Percentiles rank a stretch among this genome's conserved stretches.
phyloP scores from a whole-genome alignment of 2,888 invertebrate genomes.

The Apocheima hispidaria region DNA sequence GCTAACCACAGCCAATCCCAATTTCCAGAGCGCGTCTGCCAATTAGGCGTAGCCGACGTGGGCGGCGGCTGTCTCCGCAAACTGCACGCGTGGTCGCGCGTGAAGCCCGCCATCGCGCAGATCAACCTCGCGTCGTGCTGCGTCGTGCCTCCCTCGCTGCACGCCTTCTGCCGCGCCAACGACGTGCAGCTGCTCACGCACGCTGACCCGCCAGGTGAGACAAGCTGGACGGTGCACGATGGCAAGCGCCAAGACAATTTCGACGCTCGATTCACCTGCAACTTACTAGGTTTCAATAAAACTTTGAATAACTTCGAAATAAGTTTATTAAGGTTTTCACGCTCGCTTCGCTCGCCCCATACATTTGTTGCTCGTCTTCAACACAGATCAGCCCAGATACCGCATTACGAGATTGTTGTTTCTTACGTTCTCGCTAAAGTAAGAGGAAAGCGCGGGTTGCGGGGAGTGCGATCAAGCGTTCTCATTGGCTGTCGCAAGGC shows the following conservation, averaged over 20 bases:
- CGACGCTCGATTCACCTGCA: background rate
- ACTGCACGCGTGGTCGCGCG: constrained; percentile 91
- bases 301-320: too few relatives aligned
- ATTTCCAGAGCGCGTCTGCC: constrained; percentile 81
- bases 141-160: constrained; percentile 96
- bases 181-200: constrained; percentile 98
- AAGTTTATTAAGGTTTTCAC: too few relatives aligned
- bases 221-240: background rate
- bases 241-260: too few relatives aligned
- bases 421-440: too few relatives aligned
- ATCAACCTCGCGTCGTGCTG: constrained; percentile 97
- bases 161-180: constrained; percentile 95
- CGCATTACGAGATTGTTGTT: too few relatives aligned
- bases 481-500: too few relatives aligned
- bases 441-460: too few relatives aligned
- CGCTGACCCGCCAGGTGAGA: constrained; percentile 94
- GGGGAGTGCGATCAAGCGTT: too few relatives aligned
- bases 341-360: too few relatives aligned
- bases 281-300: too few relatives aligned
- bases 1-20: background rate
- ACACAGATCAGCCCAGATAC: too few relatives aligned
- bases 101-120: constrained; percentile 95
- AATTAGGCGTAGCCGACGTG: constrained; percentile 96
- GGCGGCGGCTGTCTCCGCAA: constrained; percentile 92
- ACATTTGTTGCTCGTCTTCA: too few relatives aligned